phyloP scores from a whole-genome alignment of 2,888 invertebrate genomes.

The Caenorhabditis zanzibari region DNA sequence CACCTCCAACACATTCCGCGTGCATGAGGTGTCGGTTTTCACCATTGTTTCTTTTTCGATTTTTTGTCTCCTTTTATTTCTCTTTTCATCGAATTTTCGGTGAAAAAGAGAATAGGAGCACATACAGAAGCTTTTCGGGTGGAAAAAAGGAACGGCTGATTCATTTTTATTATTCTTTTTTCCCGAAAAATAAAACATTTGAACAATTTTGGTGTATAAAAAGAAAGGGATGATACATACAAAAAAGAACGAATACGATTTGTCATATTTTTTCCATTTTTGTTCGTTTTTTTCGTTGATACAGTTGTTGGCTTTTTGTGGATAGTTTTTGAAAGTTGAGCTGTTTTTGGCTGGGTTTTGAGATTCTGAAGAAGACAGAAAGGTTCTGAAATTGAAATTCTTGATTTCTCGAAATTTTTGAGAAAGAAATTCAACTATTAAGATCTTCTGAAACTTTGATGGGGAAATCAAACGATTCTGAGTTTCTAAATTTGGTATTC shows the following conservation, averaged over 20 bases:
- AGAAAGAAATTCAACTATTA: too few species aligned
- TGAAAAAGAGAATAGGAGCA: background rate
- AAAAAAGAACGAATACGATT: slow-evolving; percentile 21
- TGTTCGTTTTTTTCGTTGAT: background rate
- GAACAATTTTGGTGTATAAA: background rate
- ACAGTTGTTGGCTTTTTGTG: background rate
- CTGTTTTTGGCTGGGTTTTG: too few species aligned
- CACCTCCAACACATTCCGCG: slow-evolving; percentile 51
- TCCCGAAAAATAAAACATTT: slow-evolving; percentile 8
- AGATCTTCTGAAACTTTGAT: too few species aligned
- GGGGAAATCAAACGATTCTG: too few species aligned
- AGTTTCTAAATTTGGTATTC: too few species aligned
- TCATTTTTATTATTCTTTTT: slow-evolving; percentile 21
- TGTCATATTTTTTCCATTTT: slow-evolving; percentile 32
- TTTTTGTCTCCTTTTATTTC: background rate
- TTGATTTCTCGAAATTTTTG: too few species aligned
- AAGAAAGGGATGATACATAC: background rate
- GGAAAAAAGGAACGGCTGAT: slow-evolving; percentile 25
- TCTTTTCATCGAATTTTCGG: background rate
- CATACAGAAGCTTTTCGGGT: slow-evolving; percentile 43
- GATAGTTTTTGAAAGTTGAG: background rate
- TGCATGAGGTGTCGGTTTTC: slow-evolving; percentile 56
- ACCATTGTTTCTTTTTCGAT: slow-evolving; percentile 15
- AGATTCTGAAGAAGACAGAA: too few species aligned
- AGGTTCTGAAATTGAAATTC: too few species aligned